A percentile compares a stretch with the other conserved stretches of the same genome.
phyloP scores from a whole-genome alignment of 2,113 vertebrate genomes.

The Nothoprocta perdicaria region DNA sequence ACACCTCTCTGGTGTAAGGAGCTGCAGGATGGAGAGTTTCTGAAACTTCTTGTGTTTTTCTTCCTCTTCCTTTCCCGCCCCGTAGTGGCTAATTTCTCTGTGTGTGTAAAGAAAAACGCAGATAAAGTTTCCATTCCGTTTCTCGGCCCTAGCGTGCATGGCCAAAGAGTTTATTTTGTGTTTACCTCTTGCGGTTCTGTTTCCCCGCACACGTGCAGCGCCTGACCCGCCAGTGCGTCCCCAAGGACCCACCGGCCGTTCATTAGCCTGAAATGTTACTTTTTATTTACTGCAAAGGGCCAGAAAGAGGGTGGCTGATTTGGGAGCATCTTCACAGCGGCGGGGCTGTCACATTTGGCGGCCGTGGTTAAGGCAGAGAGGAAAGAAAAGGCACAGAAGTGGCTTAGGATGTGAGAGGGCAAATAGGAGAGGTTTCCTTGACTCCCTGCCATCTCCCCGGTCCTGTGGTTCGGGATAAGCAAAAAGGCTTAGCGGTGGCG shows the following conservation, averaged over 20 bases:
- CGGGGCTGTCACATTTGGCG: rapidly evolving
- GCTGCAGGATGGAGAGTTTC: neutral
- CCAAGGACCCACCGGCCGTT: neutral
- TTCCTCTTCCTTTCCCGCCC: constrained; percentile 6
- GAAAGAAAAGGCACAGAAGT: neutral
- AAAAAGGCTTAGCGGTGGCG: neutral
- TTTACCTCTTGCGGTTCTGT: rapidly evolving
- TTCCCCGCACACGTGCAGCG: too few relatives aligned
- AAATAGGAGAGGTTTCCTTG: neutral
- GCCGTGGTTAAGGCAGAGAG: neutral
- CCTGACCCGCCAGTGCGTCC: rapidly evolving
- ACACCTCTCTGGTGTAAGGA: neutral
- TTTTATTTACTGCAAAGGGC: neutral
- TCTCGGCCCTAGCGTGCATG: neutral
- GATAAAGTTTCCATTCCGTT: neutral
- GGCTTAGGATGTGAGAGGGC: neutral
- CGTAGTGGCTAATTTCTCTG: neutral
- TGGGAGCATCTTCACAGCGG: neutral
- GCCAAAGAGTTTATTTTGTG: neutral
- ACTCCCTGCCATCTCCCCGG: neutral
- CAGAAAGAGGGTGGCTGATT: neutral
- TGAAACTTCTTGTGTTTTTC: neutral
- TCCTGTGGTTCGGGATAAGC: neutral
- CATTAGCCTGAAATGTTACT: rapidly evolving
- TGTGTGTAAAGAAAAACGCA: neutral